These are phyloP conservation scores for Deroptyus accipitrinus DNA, from an alignment of 2,113 vertebrate genomes.

Conservation along the genomic window DNA sequence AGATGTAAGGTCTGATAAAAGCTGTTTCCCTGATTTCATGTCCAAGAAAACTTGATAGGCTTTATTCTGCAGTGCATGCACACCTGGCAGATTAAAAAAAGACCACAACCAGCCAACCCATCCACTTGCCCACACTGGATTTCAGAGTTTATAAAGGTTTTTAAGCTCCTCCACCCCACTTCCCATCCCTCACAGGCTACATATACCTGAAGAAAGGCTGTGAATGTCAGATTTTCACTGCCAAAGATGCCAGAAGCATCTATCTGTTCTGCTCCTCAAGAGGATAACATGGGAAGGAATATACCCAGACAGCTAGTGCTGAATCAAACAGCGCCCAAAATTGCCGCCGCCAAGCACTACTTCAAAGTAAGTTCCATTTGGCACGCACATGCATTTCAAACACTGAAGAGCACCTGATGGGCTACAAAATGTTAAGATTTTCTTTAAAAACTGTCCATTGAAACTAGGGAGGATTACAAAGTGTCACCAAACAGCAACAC, in stretches of 20 bases:
- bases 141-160: not conserved
- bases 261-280: not conserved
- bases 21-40: not conserved
- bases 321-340: not conserved
- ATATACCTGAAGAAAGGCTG: not conserved
- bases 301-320: not conserved
- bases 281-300: not conserved
- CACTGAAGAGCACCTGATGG: not conserved
- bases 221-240: not conserved
- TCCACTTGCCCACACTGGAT: rapidly evolving
- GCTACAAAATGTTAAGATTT: not conserved
- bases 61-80: not conserved
- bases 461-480: not conserved
- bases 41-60: not conserved
- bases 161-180: not conserved
- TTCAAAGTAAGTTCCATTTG: not conserved
- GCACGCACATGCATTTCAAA: not conserved
- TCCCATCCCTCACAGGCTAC: not conserved
- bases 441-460: not conserved
- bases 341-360: rapidly evolving
- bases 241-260: not conserved
- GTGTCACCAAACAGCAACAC: not conserved
- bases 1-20: constrained; percentile 33
- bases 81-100: not conserved
- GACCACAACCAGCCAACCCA: not conserved